Base-by-base conservation (phyloP, 2,888 invertebrate genomes). In the Tanypteryx hageni region DNA sequence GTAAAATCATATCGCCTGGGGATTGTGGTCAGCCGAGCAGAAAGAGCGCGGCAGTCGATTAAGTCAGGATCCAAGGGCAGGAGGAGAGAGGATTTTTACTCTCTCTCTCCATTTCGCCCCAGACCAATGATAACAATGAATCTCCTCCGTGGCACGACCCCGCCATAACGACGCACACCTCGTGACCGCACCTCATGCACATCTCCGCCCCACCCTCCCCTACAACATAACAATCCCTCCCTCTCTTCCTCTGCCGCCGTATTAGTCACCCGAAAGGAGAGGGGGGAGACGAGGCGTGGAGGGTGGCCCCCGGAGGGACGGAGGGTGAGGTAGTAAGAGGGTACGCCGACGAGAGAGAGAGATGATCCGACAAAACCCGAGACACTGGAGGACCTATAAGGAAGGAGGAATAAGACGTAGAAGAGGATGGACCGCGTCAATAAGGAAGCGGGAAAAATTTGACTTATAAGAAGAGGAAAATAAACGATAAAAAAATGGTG, bases 111-210 rank as follows among this genome's bases (percentile, higher is more conserved):
- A 76, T 27, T 44, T 44, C 44, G 44, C 44, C 44, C 44, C 44
- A 44, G 76, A 27, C 76, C 76, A 76, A 76, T 76, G 76, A 76
- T 76, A 22, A 76, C 76, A 76, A 76, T 76, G 76, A 76, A 76
- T 76, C 76, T 27, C 76, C 76, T 76, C 68, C 68, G n/a, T 22
- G 68, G 68, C 76, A 76, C 76, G 76, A 76, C 22, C 76, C 76
- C 27, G 76, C 76, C 22, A 76, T 76, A 76, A 76, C 76, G 76
- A 76, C 76, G 27, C 11, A 27, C 76, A 76, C 76, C 76, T 76
- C 76, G 76, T 76, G 76, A 76, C 76, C 76, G 76, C 76, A 76
- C 76, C 76, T 76, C 76, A 76, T 76, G 76, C 76, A 76, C 76
- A 76, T 76, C 76, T 27, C 13, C 27, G 76, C 76, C 76, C 76